Evolutionary conservation across 1,140 invertebrate genomes (phyloP).

Genomic region (Amyelois transitella): DNA sequence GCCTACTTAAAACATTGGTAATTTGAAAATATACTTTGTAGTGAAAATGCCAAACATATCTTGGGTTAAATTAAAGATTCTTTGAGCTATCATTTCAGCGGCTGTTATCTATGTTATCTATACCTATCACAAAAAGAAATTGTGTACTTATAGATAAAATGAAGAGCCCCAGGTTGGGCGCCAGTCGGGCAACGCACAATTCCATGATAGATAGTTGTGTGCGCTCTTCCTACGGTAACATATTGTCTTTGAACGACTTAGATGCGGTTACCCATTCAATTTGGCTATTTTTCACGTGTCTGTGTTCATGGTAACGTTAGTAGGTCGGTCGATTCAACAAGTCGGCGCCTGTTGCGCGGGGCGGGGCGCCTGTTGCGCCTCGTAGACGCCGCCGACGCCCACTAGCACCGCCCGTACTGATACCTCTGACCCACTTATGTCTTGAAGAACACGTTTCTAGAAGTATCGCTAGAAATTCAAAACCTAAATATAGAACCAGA

Average conservation of each 20-base stretch:
- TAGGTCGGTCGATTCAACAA: conserved; percentile 74
- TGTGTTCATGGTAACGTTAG: conserved; percentile 60
- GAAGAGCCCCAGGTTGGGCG: no score
- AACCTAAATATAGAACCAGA: no score
- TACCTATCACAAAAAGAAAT: no score
- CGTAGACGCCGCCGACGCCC: conserved; percentile 59
- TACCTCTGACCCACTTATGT: conserved; percentile 47
- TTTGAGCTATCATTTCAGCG: no score
- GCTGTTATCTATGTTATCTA: no score
- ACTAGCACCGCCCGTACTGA: conserved; percentile 36
- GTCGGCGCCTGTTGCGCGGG: conserved; percentile 61
- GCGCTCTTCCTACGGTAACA: not conserved
- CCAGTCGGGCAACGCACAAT: not conserved
- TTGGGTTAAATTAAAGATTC: no score
- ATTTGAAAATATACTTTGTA: no score
- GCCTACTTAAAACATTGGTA: no score
- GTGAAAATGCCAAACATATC: no score
- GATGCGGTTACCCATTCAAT: conserved; percentile 1
- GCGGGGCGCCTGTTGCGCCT: conserved; percentile 56
- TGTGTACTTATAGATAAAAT: no score
- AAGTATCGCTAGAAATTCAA: no score
- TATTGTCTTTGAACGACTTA: not conserved
- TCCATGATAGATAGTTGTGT: no score
- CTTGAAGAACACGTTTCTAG: not conserved
- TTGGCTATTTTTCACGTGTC: conserved; percentile 31